Conservation (phyloP, 2,888 invertebrate species). For the Yponomeuta sedellus region DNA sequence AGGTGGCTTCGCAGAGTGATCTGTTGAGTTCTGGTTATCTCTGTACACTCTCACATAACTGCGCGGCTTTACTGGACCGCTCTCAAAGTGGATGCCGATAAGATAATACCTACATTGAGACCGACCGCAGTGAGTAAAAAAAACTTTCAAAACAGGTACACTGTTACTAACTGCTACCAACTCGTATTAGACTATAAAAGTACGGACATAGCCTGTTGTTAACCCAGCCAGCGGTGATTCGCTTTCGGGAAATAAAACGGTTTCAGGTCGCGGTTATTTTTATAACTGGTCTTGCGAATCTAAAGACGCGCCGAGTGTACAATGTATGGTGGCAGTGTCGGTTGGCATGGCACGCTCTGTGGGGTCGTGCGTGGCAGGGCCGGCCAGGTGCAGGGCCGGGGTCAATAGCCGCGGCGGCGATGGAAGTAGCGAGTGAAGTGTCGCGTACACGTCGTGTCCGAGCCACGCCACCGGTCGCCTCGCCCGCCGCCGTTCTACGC, state of each 20-base stretch:
- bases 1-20: too few species aligned
- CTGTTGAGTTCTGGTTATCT: too few species aligned
- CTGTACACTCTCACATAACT: too few species aligned
- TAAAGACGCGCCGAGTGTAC: constrained; percentile 24
- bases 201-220: too few species aligned
- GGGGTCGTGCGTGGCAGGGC: constrained; percentile 23
- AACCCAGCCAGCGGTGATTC: background rate
- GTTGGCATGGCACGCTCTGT: background rate
- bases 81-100: too few species aligned
- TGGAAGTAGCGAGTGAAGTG: constrained; percentile 31
- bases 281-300: constrained; percentile 39
- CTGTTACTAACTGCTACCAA: too few species aligned
- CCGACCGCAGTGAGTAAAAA: too few species aligned
- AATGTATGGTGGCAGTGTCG: background rate
- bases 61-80: too few species aligned
- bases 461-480: constrained; percentile 19
- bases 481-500: constrained; percentile 20
- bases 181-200: too few species aligned
- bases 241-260: constrained; percentile 39
- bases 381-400: constrained; percentile 41
- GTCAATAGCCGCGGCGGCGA: constrained; percentile 42
- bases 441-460: constrained; percentile 19
- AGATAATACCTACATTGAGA: too few species aligned
- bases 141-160: too few species aligned
- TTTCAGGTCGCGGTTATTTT: constrained; percentile 34